Evolutionary conservation across 2,113 vertebrate species (phyloP), one percentile per base, ranked within the genome.

Genomic region (Seriola rivoliana): DNA sequence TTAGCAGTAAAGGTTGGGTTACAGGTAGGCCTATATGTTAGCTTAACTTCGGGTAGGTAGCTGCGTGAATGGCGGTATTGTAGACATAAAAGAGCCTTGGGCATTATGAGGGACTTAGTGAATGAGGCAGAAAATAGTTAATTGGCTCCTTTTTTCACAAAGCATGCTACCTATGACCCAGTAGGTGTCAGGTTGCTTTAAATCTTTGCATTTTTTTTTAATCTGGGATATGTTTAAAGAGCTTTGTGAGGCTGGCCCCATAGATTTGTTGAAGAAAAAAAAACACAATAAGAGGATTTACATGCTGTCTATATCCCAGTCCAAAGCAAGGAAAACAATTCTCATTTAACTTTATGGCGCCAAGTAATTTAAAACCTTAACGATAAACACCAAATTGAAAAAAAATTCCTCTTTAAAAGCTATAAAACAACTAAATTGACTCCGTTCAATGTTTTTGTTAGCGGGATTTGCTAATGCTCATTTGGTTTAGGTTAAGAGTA

Each of bases 171-270:
- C 86, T 82, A 52, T 77, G 81, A 90, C 88, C 81, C 48, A 48
- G 63, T 9, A 25, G 50, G 90, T 86, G 90, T 93, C 88, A 66
- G 44, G 82, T 92, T 87, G 48, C 89, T 71, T 86, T 84, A 75
- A 91, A 91, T 88, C 85, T 71, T 60, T 38, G 74, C 2, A 13
- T 79, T 80, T 80, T 73, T 91, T 72, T 29, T 29, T 29, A 29
- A 29, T 29, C 29, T 2, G 29, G 29, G 29, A 2, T 29, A 29
- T 2, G 29, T 29, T 29, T 29, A 29, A 29, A 75, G 71, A 90
- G 83, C 76, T 80, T 71, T 85, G 66, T 69, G 58, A 52, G 58
- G 17, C 54, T 16, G 42, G 40, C 32, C 74, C 82, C 11, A 75
- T 38, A 1, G 75, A 71, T 68, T 57, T 65, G 14, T 19, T 34